Conservation (phyloP, 2,797 vertebrate genomes). For the Enteromius anoplus region DNA sequence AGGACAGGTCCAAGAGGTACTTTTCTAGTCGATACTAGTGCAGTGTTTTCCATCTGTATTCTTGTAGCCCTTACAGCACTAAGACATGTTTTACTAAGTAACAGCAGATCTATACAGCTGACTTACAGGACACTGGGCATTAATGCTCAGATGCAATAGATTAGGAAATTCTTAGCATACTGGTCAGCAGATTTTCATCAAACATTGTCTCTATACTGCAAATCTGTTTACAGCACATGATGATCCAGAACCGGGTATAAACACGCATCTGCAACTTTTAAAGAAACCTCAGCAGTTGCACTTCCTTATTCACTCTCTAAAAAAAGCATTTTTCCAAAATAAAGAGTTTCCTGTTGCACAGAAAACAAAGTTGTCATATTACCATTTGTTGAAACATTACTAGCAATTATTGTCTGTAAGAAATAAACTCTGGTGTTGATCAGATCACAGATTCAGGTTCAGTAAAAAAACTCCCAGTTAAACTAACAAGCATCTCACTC, state of each 20-base stretch:
- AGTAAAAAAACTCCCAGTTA: not conserved
- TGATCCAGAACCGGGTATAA: not conserved
- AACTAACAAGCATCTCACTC: not conserved
- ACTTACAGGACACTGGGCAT: not conserved
- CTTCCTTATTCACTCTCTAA: constrained; percentile 1
- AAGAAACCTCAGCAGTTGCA: constrained; percentile 20
- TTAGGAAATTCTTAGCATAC: not conserved
- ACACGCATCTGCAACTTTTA: not conserved
- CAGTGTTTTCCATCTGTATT: no score
- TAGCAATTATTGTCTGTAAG: not conserved
- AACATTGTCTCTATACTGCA: not conserved
- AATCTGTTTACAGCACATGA: not conserved
- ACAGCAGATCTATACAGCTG: not conserved
- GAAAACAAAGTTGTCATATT: not conserved
- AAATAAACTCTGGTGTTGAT: not conserved
- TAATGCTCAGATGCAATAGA: not conserved
- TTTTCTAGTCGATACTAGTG: not conserved
- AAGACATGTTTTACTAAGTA: no score
- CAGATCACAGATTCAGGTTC: not conserved
- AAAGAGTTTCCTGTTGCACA: not conserved
- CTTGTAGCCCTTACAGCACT: no score
- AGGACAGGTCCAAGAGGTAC: not conserved
- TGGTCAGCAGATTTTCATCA: not conserved
- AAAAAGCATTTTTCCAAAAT: not conserved
- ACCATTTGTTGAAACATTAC: not conserved